phyloP scores from a whole-genome alignment of 1,140 invertebrate genomes.

The Batillaria attramentaria region DNA sequence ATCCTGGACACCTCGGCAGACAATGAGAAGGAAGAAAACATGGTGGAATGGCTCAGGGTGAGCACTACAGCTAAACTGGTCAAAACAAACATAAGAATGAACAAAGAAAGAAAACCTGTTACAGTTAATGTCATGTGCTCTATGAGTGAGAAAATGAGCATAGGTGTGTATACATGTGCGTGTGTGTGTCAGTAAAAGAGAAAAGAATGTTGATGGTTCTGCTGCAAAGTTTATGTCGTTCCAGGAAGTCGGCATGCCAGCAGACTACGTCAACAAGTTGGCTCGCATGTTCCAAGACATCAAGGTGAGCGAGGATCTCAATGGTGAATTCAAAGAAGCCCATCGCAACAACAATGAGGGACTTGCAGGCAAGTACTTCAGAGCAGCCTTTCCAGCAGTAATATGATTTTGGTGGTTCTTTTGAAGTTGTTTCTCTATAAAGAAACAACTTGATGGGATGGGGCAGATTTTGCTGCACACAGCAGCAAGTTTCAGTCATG shows the following conservation, averaged over 20 bases:
- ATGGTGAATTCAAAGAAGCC: conserved; percentile 87
- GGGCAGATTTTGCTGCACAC: too few species aligned
- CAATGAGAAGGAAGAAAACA: conserved; percentile 99
- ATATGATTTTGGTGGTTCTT: neutral
- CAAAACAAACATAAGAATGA: neutral
- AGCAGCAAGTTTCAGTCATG: too few species aligned
- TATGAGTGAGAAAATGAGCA: neutral
- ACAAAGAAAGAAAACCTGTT: neutral
- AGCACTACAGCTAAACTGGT: conserved; percentile 34
- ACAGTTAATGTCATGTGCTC: neutral
- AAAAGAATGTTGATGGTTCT: neutral
- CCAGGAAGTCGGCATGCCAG: conserved; percentile 95
- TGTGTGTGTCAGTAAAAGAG: too few species aligned
- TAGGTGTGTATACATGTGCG: neutral
- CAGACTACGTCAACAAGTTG: conserved; percentile 99
- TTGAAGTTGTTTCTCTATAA: too few species aligned
- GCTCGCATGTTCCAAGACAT: conserved; percentile 97
- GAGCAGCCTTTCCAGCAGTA: neutral
- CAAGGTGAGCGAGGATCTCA: conserved; percentile 99
- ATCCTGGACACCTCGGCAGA: conserved; percentile 98
- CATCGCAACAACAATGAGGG: conserved; percentile 74
- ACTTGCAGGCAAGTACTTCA: conserved; percentile 69
- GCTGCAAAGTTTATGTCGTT: neutral
- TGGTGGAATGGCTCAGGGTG: conserved; percentile 91
- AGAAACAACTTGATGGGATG: too few species aligned